A percentile compares a stretch with the other conserved stretches of the same genome.
These are phyloP conservation scores for Aphrophora alni DNA, from an alignment of 2,888 invertebrate genomes.

Conservation along the genomic window DNA sequence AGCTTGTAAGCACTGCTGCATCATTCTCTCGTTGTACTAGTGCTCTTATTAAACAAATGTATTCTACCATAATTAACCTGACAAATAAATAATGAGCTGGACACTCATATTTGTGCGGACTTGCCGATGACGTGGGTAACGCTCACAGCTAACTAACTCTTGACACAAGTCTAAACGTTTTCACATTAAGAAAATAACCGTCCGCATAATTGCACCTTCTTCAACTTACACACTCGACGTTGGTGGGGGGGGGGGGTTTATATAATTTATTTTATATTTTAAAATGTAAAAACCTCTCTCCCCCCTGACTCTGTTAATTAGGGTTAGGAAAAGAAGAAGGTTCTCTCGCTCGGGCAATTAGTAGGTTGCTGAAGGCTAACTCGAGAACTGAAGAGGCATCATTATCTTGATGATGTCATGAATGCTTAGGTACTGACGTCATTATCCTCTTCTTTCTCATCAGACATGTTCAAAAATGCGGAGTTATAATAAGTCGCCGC, in stretches of 20 bases:
- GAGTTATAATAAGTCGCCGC: neutral
- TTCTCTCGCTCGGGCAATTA: neutral
- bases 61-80: too few species aligned
- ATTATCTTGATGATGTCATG: constrained; percentile 5
- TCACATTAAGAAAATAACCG: neutral
- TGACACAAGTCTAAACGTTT: neutral
- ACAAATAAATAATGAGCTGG: too few species aligned
- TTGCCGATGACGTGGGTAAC: too few species aligned
- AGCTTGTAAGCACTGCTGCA: too few species aligned
- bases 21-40: too few species aligned
- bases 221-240: neutral
- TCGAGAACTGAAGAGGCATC: neutral
- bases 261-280: neutral
- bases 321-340: neutral
- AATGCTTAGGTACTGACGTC: neutral
- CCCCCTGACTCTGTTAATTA: neutral
- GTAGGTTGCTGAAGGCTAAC: neutral
- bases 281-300: neutral
- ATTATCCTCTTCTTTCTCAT: neutral
- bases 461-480: neutral
- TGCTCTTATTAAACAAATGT: too few species aligned
- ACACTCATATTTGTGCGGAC: too few species aligned
- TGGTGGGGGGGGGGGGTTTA: too few species aligned
- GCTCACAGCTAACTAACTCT: neutral
- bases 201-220: neutral